Percentiles rank a stretch among this genome's conserved stretches.
Evolutionary conservation across 1,140 invertebrate species (phyloP).

Genomic region (Achatina immaculata): DNA sequence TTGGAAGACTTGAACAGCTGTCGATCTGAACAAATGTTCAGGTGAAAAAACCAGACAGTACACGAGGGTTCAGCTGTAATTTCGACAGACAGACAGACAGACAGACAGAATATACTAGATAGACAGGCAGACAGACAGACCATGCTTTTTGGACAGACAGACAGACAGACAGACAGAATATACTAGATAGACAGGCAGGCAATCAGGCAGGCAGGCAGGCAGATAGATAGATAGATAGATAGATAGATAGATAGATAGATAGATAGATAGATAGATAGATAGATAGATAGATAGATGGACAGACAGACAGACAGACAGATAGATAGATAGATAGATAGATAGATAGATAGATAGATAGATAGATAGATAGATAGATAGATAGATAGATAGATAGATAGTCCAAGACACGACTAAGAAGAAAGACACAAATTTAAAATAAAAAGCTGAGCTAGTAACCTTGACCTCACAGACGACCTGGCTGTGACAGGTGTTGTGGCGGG

Average conservation of each 20-base stretch:
- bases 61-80: background rate
- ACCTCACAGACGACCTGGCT: no score
- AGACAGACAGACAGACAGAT: no score
- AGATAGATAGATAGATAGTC: background rate
- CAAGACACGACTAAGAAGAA: no score
- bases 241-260: background rate
- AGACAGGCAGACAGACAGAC: background rate
- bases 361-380: conserved; percentile 1
- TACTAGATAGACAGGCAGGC: background rate
- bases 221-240: no score
- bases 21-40: no score
- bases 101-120: background rate
- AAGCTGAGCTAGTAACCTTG: no score
- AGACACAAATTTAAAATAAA: no score
- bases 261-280: background rate
- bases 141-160: background rate
- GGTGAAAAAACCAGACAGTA: no score
- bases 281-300: background rate
- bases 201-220: background rate
- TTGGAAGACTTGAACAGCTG: no score
- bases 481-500: no score
- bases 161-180: background rate
- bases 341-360: conserved; percentile 4
- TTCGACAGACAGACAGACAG: background rate
- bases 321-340: no score